phyloP scores from a whole-genome alignment of 2,113 vertebrate species.

The Eupsittula cactorum region DNA sequence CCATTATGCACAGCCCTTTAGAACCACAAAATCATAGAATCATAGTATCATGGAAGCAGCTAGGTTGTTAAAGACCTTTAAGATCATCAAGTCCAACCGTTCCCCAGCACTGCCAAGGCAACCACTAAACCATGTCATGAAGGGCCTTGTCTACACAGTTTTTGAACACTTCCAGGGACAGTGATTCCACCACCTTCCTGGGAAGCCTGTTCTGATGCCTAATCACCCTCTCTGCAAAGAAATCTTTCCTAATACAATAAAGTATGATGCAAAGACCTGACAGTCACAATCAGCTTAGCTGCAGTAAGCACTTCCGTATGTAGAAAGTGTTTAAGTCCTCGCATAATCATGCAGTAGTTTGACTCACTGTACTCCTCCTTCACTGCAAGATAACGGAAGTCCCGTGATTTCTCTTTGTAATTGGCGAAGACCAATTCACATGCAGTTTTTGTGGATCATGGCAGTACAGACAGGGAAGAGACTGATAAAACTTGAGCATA shows the following conservation, averaged over 20 bases:
- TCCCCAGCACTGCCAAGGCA: not conserved
- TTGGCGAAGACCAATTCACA: not conserved
- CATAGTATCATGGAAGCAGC: not conserved
- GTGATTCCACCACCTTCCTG: not conserved
- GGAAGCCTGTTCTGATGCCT: not conserved
- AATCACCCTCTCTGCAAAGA: not conserved
- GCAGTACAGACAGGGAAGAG: not conserved
- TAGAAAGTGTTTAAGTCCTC: rapidly evolving
- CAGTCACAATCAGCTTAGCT: not conserved
- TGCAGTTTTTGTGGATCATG: not conserved
- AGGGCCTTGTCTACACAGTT: not conserved
- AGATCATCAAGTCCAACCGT: not conserved
- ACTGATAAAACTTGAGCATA: not conserved
- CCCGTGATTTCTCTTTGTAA: not conserved
- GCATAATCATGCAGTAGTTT: not conserved
- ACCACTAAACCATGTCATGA: not conserved
- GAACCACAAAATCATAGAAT: not conserved
- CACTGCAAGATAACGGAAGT: not conserved
- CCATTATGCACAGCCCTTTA: not conserved
- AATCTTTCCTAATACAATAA: not conserved
- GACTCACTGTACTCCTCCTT: not conserved
- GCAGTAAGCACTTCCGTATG: not conserved
- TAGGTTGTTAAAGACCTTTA: not conserved
- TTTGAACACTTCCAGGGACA: not conserved
- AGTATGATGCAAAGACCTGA: not conserved